Percentiles rank a stretch among this genome's conserved stretches.
Conservation (phyloP, 2,113 vertebrate genomes). For the Prinia subflava region DNA sequence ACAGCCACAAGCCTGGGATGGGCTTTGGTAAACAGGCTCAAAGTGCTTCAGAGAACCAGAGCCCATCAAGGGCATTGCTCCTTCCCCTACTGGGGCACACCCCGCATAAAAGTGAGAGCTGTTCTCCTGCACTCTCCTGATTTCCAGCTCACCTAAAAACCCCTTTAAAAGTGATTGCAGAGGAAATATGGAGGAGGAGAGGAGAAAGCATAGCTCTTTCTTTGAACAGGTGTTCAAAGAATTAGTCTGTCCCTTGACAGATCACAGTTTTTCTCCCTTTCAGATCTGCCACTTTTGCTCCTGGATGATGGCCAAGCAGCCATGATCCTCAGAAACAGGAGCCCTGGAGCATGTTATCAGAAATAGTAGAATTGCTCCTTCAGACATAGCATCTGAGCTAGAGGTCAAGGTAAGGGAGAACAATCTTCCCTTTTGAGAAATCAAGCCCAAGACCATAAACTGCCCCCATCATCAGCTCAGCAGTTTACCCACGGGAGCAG, state of each 20-base stretch:
- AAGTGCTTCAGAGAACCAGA: background rate
- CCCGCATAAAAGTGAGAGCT: background rate
- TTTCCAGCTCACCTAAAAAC: background rate
- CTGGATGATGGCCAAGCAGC: background rate
- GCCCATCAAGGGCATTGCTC: background rate
- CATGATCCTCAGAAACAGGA: background rate
- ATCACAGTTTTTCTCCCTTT: background rate
- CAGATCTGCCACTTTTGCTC: background rate
- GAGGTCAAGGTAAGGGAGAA: background rate
- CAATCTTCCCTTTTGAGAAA: background rate
- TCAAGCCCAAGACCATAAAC: background rate
- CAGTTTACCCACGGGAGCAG: rapidly evolving
- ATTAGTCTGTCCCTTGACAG: background rate
- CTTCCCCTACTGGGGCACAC: background rate
- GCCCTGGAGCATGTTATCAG: background rate
- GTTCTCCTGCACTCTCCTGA: background rate
- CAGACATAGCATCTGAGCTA: background rate
- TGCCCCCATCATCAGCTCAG: background rate
- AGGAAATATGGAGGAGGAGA: background rate
- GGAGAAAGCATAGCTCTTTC: background rate
- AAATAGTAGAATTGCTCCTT: background rate
- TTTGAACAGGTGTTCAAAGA: background rate
- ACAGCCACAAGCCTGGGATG: background rate
- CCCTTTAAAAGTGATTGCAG: background rate
- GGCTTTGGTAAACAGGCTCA: background rate